Percentiles rank a stretch among this genome's conserved stretches.
Evolutionary conservation across 2,797 vertebrate species (phyloP).

Genomic region (Onychomys leucogaster): DNA sequence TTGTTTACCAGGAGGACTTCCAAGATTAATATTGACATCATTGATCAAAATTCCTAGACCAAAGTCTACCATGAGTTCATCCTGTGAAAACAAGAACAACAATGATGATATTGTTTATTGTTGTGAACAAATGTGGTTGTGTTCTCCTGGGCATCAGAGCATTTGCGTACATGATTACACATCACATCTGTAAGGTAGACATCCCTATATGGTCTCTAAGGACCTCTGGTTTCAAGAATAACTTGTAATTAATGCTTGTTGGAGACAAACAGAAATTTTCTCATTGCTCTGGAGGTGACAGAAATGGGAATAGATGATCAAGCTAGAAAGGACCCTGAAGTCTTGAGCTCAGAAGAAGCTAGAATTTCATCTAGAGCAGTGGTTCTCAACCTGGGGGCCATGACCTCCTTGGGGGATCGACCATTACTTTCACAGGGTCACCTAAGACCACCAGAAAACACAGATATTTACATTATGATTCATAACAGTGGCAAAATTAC

Average conservation of each 20-base stretch:
- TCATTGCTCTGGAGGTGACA: background rate
- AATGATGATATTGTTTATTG: constrained; percentile 49
- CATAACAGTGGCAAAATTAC: background rate
- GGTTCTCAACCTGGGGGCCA: background rate
- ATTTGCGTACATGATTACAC: background rate
- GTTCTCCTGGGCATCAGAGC: background rate
- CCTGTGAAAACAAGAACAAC: constrained; percentile 35
- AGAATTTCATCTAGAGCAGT: background rate
- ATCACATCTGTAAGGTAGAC: background rate
- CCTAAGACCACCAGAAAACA: background rate
- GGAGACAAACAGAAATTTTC: background rate
- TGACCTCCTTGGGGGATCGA: background rate
- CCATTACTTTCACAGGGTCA: background rate
- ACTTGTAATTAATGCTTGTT: background rate
- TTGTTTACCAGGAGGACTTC: constrained; percentile 67
- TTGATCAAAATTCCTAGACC: constrained; percentile 33
- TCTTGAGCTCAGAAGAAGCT: background rate
- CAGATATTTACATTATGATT: background rate
- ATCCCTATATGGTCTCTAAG: background rate
- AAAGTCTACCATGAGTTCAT: constrained; percentile 67
- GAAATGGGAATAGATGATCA: background rate
- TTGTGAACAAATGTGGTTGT: constrained; percentile 19
- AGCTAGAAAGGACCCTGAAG: background rate
- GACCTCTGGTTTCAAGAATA: background rate
- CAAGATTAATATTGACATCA: constrained; percentile 63